Evolutionary conservation across 2,888 invertebrate species (phyloP).

Genomic region (Zonitis immaculata): DNA sequence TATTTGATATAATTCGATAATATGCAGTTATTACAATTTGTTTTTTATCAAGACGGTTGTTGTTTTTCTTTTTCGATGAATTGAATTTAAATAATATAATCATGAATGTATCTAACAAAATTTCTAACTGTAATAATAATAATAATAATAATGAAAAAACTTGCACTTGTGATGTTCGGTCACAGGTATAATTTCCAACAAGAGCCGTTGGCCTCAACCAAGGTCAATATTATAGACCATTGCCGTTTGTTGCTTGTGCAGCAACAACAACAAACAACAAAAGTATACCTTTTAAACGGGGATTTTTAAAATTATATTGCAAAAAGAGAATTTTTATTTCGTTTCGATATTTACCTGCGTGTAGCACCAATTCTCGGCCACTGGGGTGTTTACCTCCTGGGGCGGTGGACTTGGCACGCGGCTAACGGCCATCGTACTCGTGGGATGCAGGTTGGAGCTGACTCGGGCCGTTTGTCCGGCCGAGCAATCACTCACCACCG

Average conservation of each 20-base stretch:
- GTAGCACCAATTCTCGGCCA: conserved; percentile 99
- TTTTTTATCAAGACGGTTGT: too few relatives aligned
- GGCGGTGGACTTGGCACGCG: conserved; percentile 94
- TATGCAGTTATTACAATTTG: not conserved
- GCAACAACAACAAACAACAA: too few relatives aligned
- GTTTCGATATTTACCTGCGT: conserved; percentile 99
- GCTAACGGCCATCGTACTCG: conserved; percentile 93
- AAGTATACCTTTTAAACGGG: too few relatives aligned
- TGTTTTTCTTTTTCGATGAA: too few relatives aligned
- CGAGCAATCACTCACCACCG: conserved; percentile 71
- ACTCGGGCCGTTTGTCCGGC: conserved; percentile 83
- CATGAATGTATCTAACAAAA: too few relatives aligned
- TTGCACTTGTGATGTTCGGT: conserved; percentile 17
- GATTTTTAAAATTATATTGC: too few relatives aligned
- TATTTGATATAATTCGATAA: too few relatives aligned
- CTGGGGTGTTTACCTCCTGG: conserved; percentile 93
- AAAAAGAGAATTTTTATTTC: too few relatives aligned
- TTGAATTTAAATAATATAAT: too few relatives aligned
- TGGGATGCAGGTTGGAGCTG: conserved; percentile 74
- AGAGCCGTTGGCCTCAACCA: conserved; percentile 21
- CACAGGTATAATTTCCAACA: conserved; percentile 18
- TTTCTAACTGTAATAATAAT: conserved; percentile 10
- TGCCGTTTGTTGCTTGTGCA: conserved; percentile 13
- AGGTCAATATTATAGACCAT: conserved; percentile 17
- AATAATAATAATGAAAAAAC: not conserved